Evolutionary conservation across 2,888 invertebrate genomes (phyloP).

Genomic region (Diaphora mendica): DNA sequence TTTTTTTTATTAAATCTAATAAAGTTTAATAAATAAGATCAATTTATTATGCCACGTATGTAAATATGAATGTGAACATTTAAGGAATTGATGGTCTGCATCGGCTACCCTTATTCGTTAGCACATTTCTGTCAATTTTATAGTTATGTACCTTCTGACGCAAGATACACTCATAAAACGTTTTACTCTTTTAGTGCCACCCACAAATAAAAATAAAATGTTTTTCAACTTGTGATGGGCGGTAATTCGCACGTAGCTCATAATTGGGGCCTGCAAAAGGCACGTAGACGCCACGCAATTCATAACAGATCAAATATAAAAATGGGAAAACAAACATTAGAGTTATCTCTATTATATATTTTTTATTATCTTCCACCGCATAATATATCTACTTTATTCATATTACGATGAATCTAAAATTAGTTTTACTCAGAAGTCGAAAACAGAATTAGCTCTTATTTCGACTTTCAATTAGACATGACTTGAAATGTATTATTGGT

Average conservation of each 20-base stretch:
- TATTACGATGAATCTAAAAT: too few relatives aligned
- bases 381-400: too few relatives aligned
- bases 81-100: neutral
- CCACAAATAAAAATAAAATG: slow-evolving; percentile 10
- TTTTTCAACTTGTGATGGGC: slow-evolving; percentile 3
- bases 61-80: neutral
- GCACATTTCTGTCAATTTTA: neutral
- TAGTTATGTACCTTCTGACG: neutral
- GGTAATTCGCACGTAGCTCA: slow-evolving; percentile 27
- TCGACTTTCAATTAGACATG: too few relatives aligned
- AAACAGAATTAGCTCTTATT: too few relatives aligned
- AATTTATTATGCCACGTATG: neutral
- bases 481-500: too few relatives aligned
- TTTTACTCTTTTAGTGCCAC: neutral
- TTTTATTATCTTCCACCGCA: neutral
- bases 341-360: too few relatives aligned
- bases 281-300: slow-evolving; percentile 35
- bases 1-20: too few relatives aligned
- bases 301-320: slow-evolving; percentile 37
- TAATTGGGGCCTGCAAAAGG: slow-evolving; percentile 23
- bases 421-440: too few relatives aligned
- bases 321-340: slow-evolving; percentile 30
- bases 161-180: neutral
- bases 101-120: neutral
- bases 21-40: too few relatives aligned